A percentile compares a stretch with the other conserved stretches of the same genome.
Conservation (phyloP, 2,797 vertebrate species). For the Siniperca scherzeri region DNA sequence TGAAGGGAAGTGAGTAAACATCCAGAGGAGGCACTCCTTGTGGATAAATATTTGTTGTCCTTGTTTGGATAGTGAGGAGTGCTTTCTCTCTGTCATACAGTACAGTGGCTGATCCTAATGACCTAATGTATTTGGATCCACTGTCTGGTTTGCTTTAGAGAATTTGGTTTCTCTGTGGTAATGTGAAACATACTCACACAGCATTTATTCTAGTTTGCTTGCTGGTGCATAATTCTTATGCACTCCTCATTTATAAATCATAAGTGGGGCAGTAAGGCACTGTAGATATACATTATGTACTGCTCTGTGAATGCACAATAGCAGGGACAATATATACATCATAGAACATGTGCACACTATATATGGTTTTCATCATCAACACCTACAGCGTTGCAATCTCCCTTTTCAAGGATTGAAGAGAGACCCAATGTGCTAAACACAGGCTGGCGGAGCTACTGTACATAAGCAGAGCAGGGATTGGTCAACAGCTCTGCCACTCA, state of each 20-base stretch:
- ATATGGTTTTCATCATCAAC: slow-evolving; percentile 52
- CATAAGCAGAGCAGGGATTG: slow-evolving; percentile 77
- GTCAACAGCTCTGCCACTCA: slow-evolving; percentile 77
- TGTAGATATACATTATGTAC: slow-evolving; percentile 8
- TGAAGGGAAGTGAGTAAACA: slow-evolving; percentile 69
- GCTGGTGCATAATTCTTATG: slow-evolving; percentile 41
- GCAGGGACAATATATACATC: slow-evolving; percentile 13
- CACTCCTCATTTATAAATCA: slow-evolving; percentile 68
- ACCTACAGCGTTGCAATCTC: slow-evolving; percentile 50
- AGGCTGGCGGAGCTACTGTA: slow-evolving; percentile 54
- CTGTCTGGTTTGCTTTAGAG: slow-evolving; percentile 24
- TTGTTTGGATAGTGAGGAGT: slow-evolving; percentile 66
- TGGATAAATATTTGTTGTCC: slow-evolving; percentile 79
- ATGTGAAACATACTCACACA: slow-evolving; percentile 44
- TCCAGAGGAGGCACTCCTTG: slow-evolving; percentile 60
- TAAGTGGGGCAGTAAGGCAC: slow-evolving; percentile 43
- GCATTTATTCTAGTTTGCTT: slow-evolving; percentile 44
- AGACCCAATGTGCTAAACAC: slow-evolving; percentile 45
- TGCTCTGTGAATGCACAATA: slow-evolving; percentile 16
- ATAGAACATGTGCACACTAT: slow-evolving; percentile 36
- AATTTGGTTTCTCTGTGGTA: slow-evolving; percentile 10
- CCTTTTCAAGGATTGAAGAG: slow-evolving; percentile 58
- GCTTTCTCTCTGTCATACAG: slow-evolving; percentile 16
- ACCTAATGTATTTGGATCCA: slow-evolving; percentile 34
- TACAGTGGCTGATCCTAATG: slow-evolving; percentile 47